These are phyloP conservation scores for Sesia apiformis DNA, from an alignment of 2,888 invertebrate genomes.

Conservation along the genomic window DNA sequence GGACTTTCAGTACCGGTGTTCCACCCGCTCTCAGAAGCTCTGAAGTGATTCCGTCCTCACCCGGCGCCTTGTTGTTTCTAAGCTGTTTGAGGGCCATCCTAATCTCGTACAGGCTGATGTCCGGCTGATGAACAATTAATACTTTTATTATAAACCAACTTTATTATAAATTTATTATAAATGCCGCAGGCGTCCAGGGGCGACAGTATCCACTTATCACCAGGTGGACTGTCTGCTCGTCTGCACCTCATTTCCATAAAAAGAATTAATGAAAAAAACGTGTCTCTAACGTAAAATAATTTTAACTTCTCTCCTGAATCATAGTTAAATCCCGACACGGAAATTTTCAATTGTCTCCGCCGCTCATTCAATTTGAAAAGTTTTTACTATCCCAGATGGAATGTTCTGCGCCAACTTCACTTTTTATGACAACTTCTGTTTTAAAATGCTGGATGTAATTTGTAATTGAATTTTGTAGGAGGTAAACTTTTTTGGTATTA, in stretches of 20 bases:
- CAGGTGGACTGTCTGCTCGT: background rate
- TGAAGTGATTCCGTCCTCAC: no score
- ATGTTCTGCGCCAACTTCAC: background rate
- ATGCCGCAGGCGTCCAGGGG: no score
- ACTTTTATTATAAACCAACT: no score
- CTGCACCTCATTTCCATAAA: background rate
- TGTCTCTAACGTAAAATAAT: background rate
- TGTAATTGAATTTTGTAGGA: background rate
- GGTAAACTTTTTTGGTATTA: no score
- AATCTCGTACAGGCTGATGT: no score
- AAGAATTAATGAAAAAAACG: background rate
- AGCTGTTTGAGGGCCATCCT: no score
- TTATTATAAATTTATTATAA: no score
- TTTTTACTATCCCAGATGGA: constrained; percentile 1
- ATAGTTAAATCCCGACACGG: background rate
- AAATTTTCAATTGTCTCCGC: constrained; percentile 1
- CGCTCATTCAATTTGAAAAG: constrained; percentile 1
- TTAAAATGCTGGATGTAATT: background rate
- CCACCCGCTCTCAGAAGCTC: no score
- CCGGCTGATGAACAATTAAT: no score
- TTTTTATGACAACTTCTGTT: background rate
- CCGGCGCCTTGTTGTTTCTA: no score
- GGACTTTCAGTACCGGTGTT: no score
- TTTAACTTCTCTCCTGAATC: background rate
- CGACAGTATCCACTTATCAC: no score